phyloP scores from a whole-genome alignment of 2,113 vertebrate genomes.

The Silurus meridionalis region DNA sequence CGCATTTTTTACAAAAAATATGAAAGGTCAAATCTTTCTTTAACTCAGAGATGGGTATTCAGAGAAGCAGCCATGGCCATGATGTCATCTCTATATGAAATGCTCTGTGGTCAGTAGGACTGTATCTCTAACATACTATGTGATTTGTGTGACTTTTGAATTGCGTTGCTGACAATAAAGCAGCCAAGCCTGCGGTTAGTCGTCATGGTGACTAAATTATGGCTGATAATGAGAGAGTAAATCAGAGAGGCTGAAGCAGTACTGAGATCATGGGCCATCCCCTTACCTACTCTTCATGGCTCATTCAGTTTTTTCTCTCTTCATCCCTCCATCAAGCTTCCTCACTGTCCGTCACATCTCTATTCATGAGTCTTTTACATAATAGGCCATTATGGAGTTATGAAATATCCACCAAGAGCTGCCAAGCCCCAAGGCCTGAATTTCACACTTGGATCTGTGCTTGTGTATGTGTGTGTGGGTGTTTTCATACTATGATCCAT shows the following conservation, averaged over 20 bases:
- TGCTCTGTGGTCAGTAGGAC: constrained; percentile 12
- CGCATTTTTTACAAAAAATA: neutral
- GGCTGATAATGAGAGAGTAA: constrained; percentile 47
- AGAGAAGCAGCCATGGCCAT: neutral
- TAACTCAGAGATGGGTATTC: constrained; percentile 14
- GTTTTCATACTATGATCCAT: constrained; percentile 10
- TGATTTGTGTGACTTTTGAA: constrained; percentile 41
- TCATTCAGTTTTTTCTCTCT: constrained; percentile 24
- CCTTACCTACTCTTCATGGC: constrained; percentile 10
- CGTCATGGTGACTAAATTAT: constrained; percentile 39
- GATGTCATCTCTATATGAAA: constrained; percentile 28
- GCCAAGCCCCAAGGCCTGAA: constrained; percentile 50
- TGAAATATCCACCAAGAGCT: constrained; percentile 55
- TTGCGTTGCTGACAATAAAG: constrained; percentile 8
- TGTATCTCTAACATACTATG: constrained; percentile 24
- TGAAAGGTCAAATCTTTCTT: constrained; percentile 22
- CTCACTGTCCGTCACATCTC: constrained; percentile 59
- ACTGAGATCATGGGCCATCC: constrained; percentile 20
- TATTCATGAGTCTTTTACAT: constrained; percentile 65
- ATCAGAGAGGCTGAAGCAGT: constrained; percentile 35
- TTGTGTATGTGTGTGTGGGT: neutral
- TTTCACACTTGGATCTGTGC: constrained; percentile 27
- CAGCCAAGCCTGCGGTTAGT: constrained; percentile 27
- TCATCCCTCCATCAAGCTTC: neutral
- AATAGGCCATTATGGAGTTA: constrained; percentile 59